Evolutionary conservation across 2,888 invertebrate genomes (phyloP).

Genomic region (Dusona sp.): DNA sequence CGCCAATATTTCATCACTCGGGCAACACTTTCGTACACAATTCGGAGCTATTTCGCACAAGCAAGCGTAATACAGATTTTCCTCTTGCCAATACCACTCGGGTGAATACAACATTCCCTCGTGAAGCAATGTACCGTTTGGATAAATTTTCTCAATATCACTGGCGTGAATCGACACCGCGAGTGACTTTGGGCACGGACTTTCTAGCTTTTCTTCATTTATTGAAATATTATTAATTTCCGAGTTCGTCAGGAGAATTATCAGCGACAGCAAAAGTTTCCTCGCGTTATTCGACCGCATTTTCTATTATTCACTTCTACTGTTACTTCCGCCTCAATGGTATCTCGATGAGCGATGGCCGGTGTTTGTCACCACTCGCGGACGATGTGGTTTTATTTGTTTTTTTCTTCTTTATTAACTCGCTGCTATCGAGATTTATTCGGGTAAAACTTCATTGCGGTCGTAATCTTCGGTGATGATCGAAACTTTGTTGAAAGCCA

Average conservation of each 20-base stretch:
- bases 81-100: slow-evolving; percentile 68
- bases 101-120: slow-evolving; percentile 71
- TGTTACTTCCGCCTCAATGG: not conserved
- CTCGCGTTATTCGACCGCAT: slow-evolving; percentile 9
- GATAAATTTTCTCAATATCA: slow-evolving; percentile 36
- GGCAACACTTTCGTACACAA: slow-evolving; percentile 82
- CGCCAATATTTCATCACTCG: slow-evolving; percentile 54
- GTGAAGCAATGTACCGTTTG: slow-evolving; percentile 73
- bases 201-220: not conserved
- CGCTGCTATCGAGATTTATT: slow-evolving; percentile 12
- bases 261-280: slow-evolving; percentile 4
- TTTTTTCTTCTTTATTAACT: not conserved
- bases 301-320: slow-evolving; percentile 22
- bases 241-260: slow-evolving; percentile 28
- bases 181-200: slow-evolving; percentile 64
- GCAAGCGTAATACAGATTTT: slow-evolving; percentile 75
- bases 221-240: not conserved
- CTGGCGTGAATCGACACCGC: slow-evolving; percentile 57
- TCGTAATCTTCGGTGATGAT: slow-evolving; percentile 41
- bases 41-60: slow-evolving; percentile 71
- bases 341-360: no score
- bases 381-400: not conserved
- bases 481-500: slow-evolving; percentile 56
- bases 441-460: slow-evolving; percentile 24
- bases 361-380: not conserved